Conservation (phyloP, 2,797 vertebrate species). For the Acanthopagrus latus region DNA sequence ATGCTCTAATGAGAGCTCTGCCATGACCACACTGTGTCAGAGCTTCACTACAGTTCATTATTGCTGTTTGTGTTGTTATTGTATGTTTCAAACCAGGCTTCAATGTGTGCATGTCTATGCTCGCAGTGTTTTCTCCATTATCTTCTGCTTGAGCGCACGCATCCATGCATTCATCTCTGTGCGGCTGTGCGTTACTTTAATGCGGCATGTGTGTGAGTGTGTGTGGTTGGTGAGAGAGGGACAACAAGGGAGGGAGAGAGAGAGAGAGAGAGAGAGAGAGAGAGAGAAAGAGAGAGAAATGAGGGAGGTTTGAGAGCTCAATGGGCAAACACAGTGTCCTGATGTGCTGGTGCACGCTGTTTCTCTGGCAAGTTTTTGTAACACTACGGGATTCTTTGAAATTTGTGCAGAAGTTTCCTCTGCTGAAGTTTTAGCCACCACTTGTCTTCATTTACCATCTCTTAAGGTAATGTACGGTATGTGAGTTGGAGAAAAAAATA, state of each 20-base stretch:
- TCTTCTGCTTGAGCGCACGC: constrained; percentile 47
- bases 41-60: constrained; percentile 24
- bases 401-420: constrained; percentile 59
- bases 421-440: constrained; percentile 19
- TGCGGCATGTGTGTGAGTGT: constrained; percentile 49
- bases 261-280: constrained; percentile 39
- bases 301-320: constrained; percentile 74
- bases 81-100: constrained; percentile 44
- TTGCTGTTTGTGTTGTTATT: constrained; percentile 44
- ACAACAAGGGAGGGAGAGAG: constrained; percentile 58
- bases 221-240: constrained; percentile 68
- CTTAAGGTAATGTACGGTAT: constrained; percentile 69
- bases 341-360: constrained; percentile 66
- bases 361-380: constrained; percentile 70
- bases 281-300: constrained; percentile 62
- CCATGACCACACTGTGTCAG: constrained; percentile 41
- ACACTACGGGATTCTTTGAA: constrained; percentile 63
- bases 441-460: constrained; percentile 36
- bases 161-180: constrained; percentile 59
- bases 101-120: constrained; percentile 50
- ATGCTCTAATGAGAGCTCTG: constrained; percentile 37
- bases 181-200: constrained; percentile 44
- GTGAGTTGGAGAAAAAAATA: neutral
- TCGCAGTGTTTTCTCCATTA: constrained; percentile 38
- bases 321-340: constrained; percentile 69